A percentile compares a stretch with the other conserved stretches of the same genome.
Conservation (phyloP, 2,888 invertebrate species). For the Quadroppia sp. region DNA sequence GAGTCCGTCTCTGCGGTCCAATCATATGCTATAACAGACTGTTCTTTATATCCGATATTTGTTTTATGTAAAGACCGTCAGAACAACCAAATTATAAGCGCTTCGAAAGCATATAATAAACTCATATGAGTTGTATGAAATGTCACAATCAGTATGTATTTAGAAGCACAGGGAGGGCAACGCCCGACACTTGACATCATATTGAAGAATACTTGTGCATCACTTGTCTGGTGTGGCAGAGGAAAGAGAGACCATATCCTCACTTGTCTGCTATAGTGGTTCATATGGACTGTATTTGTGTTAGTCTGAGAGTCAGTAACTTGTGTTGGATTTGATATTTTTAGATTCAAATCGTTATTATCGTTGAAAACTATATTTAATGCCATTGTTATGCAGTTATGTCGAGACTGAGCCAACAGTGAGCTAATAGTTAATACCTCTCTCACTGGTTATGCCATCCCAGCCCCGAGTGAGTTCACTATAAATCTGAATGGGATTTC, state of each 20-base stretch:
- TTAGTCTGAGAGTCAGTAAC: neutral
- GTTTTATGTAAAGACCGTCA: neutral
- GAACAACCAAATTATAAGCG: neutral
- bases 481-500: slow-evolving; percentile 35
- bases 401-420: neutral
- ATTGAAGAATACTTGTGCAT: neutral
- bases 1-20: neutral
- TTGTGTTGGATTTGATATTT: slow-evolving; percentile 28
- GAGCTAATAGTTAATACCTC: slow-evolving; percentile 21
- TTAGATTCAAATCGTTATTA: slow-evolving; percentile 27
- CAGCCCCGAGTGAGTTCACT: slow-evolving; percentile 27
- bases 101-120: neutral
- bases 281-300: neutral
- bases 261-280: no score
- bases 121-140: neutral
- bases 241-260: neutral
- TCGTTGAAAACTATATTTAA: slow-evolving; percentile 18
- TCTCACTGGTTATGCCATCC: neutral
- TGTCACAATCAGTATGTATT: neutral
- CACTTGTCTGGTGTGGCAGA: slow-evolving; percentile 8
- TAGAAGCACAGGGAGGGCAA: slow-evolving; percentile 1
- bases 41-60: slow-evolving; percentile 7
- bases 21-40: slow-evolving; percentile 25
- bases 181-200: neutral
- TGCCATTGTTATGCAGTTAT: slow-evolving; percentile 17